Evolutionary conservation across 2,113 vertebrate genomes (phyloP).

Genomic region (Pseudorhombus dupliciocellatus): DNA sequence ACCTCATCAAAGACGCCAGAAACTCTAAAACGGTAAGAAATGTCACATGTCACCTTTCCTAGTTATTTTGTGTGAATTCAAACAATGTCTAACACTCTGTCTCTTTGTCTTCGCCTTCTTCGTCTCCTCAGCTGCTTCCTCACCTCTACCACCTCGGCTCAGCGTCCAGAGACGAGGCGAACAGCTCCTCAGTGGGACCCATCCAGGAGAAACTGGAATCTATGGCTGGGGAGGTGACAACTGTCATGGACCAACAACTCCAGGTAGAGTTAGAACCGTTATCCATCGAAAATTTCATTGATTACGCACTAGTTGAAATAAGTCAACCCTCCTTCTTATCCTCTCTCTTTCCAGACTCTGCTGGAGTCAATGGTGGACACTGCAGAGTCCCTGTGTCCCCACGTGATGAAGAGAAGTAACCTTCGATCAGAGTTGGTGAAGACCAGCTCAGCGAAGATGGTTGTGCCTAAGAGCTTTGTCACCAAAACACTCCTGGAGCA

Average conservation of each 20-base stretch:
- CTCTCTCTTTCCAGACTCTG: conserved; percentile 77
- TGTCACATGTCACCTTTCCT: background rate
- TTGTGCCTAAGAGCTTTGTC: conserved; percentile 92
- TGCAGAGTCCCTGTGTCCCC: conserved; percentile 91
- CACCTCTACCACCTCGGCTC: conserved; percentile 93
- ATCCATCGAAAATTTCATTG: background rate
- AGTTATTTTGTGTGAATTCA: background rate
- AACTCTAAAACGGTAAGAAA: conserved; percentile 94
- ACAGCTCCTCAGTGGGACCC: conserved; percentile 84
- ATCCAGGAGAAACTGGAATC: conserved; percentile 96
- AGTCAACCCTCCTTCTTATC: background rate
- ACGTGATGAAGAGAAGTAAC: conserved; percentile 89
- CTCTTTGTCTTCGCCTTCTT: background rate
- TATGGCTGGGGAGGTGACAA: conserved; percentile 95
- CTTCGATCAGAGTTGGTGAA: conserved; percentile 91
- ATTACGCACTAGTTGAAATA: background rate
- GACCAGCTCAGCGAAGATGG: conserved; percentile 90
- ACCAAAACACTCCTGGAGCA: conserved; percentile 96
- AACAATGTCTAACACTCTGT: too few species aligned
- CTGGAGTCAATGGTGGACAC: conserved; percentile 95
- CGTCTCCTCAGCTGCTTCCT: conserved; percentile 86
- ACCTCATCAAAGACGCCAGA: conserved; percentile 92
- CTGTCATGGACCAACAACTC: conserved; percentile 94
- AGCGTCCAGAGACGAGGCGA: conserved; percentile 85
- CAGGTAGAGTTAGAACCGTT: conserved; percentile 81